Base-by-base conservation (phyloP, 2,113 vertebrate species). In the Ceratotherium simum region DNA sequence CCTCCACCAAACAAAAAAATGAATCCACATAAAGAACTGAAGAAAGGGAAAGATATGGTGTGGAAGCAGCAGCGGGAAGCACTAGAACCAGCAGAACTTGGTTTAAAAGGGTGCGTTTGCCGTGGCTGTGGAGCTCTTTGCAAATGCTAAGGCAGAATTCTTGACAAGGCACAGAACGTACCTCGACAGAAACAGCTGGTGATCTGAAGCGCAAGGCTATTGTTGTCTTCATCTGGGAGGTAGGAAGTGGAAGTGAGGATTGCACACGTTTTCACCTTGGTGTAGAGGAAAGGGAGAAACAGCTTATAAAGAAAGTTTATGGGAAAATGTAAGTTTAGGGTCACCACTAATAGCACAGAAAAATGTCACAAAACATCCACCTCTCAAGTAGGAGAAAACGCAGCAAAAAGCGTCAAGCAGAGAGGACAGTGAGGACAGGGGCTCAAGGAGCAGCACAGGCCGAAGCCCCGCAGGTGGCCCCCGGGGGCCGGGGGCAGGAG, bases 31-130 rank as follows among this genome's bases (percentile, higher is more conserved):
- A 4, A n/a, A 7, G 42, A 64, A 5, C 7, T 25, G 2, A 16
- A 14, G 51, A 46, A 6, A 60, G 67, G 42, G 29, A 11, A 20
- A 84, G 36, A 27, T 10, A 4, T 10, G 16, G 2, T 21, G 2
- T 39, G 4, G 46, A 23, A 33, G 20, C 36, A 51, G 42, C 17
- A 11, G 42, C 17, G 6, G 42, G 13, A 29, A 29, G 85, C 67
- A 0, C 56, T 8, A 0, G 10, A 12, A 23, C 56, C 80, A 75
- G 58, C 67, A 25, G 7, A 17, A 42, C 27, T 23, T 2, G 1
- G 16, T 33, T 17, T 2, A 31, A 11, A 23, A 65, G 42, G 6
- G 3, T 0, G 13, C 0, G 0, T 21, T 54, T 9, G 0, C 8
- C 5, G 13, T 31, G 46, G 10, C 10, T 4, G 62, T 7, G 20